Evolutionary conservation across 2,888 invertebrate species (phyloP), one percentile per base, ranked within the genome.

Genomic region (Drosophila aldrichi): DNA sequence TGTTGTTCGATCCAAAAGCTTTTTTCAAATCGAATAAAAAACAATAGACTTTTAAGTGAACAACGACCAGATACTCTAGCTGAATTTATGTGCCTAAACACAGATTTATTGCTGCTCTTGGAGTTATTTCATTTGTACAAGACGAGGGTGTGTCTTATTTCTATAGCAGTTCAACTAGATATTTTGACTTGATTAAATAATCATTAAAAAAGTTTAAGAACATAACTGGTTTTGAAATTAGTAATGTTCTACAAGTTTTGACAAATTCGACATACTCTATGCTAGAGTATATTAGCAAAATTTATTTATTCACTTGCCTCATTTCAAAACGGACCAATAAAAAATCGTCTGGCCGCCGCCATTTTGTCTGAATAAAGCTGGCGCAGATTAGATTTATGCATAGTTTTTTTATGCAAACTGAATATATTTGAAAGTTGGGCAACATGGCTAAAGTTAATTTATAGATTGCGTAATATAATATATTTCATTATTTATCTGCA

Each of bases 1-100:
- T 63, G 12, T 16, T 9, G n/a, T 41, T 32, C 32, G 40, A 63
- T 38, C 46, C 43, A 20, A 60, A 62, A 81, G 85, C 82, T 85
- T 73, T 58, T 7, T 49, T 22, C 34, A 40, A 16, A 22, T 57
- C 41, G 16, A 16, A 43, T 1, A 5, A 10, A 9, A 29, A 61
- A 16, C 16, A 10, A 29, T 5, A 2, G 1, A 2, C 5, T 36
- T 16, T 14, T 0, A 29, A 18, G 16, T 2, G 2, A 5, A 9
- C 14, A 10, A 16, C 16, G 2, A 29, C 0, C 25, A 38, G 52
- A 58, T 48, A 20, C 58, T 3, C 48, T 38, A 3, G n/a, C 44
- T 2, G 10, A 49, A 38, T 18, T 32, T 8, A 14, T 20, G 14
- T 18, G 25, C n/a, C n/a, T 9, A 48, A 0, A 4, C 3, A 25